Percentiles rank a stretch among this genome's conserved stretches.
phyloP scores from a whole-genome alignment of 2,113 vertebrate genomes.

The Diadophis punctatus region DNA sequence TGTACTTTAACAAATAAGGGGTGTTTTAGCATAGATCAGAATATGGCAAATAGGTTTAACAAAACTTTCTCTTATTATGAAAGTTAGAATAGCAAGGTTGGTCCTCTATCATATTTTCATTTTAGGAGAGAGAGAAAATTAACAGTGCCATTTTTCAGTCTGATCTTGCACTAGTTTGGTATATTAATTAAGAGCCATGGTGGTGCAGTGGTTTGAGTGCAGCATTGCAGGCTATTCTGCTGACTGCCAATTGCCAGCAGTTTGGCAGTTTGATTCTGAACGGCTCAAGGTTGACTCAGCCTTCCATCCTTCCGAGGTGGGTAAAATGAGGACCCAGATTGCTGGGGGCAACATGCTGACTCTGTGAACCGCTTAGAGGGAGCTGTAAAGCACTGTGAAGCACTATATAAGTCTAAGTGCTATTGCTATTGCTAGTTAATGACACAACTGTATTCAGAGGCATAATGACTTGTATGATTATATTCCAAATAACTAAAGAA shows the following conservation, averaged over 20 bases:
- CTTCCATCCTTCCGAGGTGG: no score
- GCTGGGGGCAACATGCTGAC: no score
- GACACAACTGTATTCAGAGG: not conserved
- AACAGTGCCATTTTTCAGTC: not conserved
- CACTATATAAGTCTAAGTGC: no score
- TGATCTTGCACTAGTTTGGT: not conserved
- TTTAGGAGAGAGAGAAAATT: not conserved
- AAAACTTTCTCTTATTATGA: not conserved
- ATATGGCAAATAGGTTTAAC: not conserved
- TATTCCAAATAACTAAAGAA: slow-evolving; percentile 17
- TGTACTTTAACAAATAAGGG: not conserved
- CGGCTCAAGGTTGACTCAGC: no score
- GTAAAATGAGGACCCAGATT: no score
- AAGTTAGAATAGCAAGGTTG: not conserved
- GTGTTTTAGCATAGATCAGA: not conserved
- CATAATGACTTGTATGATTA: slow-evolving; percentile 20
- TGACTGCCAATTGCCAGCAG: no score
- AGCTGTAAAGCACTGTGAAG: no score
- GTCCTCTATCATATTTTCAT: not conserved
- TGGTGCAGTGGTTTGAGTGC: no score
- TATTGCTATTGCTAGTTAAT: not conserved
- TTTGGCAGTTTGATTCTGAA: no score
- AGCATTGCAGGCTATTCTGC: no score
- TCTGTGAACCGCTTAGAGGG: no score
- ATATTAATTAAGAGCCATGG: not conserved